Conservation (phyloP, 2,797 vertebrate genomes). For the Paguma larvata region DNA sequence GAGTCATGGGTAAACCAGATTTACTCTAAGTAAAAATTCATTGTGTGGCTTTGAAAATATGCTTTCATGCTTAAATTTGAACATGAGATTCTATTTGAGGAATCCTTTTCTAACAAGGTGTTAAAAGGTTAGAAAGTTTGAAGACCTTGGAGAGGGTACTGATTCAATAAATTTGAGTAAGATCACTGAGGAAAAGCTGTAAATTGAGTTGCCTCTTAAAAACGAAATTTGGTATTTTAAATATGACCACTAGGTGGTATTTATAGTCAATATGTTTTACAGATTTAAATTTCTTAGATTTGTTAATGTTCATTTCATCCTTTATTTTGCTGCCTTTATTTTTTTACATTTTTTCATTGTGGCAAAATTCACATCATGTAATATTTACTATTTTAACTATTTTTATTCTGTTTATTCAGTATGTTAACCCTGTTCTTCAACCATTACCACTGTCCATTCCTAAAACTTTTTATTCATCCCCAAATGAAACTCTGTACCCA, state of each 20-base stretch:
- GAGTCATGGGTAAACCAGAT: neutral
- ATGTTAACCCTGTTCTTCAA: neutral
- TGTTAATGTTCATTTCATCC: constrained; percentile 14
- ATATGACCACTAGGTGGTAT: constrained; percentile 85
- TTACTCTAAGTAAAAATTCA: neutral
- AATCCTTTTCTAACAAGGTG: constrained; percentile 38
- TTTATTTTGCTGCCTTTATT: constrained; percentile 57
- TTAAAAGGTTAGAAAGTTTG: constrained; percentile 14
- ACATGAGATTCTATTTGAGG: constrained; percentile 33
- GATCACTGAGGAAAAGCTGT: neutral
- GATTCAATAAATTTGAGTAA: constrained; percentile 7
- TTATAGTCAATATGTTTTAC: constrained; percentile 68
- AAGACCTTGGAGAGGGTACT: neutral
- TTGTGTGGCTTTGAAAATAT: constrained; percentile 51
- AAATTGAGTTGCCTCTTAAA: neutral
- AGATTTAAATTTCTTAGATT: constrained; percentile 6
- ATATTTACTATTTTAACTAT: neutral
- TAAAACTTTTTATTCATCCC: neutral
- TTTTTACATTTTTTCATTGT: constrained; percentile 29
- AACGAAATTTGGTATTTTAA: constrained; percentile 48
- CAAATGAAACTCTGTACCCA: neutral
- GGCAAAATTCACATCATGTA: neutral
- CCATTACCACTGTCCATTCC: neutral
- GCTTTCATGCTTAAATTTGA: constrained; percentile 59
- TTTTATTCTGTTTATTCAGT: neutral